Conservation (phyloP, 2,888 invertebrate genomes). For the Ferrisia virgata region DNA sequence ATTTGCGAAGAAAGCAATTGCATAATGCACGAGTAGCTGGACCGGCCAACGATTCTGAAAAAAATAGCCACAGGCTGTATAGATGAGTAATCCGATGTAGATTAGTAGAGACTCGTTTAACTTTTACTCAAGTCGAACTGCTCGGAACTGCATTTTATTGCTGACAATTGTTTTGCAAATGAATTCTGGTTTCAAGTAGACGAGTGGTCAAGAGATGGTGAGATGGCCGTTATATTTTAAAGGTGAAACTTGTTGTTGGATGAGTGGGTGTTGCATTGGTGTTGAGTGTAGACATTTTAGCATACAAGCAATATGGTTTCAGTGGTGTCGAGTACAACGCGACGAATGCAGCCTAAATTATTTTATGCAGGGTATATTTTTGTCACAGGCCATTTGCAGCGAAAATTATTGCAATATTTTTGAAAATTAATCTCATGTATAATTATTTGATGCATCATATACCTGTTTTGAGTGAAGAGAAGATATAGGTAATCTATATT, state of each 20-base stretch:
- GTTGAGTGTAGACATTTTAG: not conserved
- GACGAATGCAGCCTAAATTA: too few relatives aligned
- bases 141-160: not conserved
- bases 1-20: constrained; percentile 21
- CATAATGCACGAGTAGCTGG: not conserved
- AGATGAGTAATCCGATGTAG: constrained; percentile 22
- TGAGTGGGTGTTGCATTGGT: not conserved
- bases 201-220: not conserved
- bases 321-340: not conserved
- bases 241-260: not conserved
- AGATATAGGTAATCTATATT: too few relatives aligned
- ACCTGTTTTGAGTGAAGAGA: too few relatives aligned
- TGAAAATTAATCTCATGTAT: too few relatives aligned
- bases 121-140: not conserved
- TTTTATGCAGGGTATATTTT: too few relatives aligned
- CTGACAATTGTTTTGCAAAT: constrained; percentile 1
- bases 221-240: not conserved
- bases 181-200: not conserved
- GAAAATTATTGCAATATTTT: too few relatives aligned
- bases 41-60: constrained; percentile 1
- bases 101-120: not conserved
- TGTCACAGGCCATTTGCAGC: too few relatives aligned
- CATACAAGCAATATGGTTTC: not conserved
- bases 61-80: not conserved
- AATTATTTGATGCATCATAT: too few relatives aligned